phyloP scores from a whole-genome alignment of 2,888 invertebrate genomes.

The Opisthograptis luteolata region DNA sequence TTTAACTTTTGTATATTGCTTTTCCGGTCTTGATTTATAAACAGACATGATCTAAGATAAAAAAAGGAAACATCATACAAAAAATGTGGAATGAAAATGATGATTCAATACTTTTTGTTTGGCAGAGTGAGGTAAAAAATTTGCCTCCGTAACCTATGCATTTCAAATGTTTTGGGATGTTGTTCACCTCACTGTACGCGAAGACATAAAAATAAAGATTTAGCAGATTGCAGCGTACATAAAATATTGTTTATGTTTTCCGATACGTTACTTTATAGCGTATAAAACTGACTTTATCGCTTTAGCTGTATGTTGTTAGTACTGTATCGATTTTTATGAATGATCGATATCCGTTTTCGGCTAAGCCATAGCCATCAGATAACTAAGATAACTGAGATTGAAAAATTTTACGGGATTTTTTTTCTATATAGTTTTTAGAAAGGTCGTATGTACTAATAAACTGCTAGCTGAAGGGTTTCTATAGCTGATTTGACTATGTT shows the following conservation, averaged over 20 bases:
- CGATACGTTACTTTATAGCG: constrained; percentile 72
- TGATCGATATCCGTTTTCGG: constrained; percentile 24
- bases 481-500: no score
- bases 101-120: no score
- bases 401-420: background rate
- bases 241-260: constrained; percentile 80
- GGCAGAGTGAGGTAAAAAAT: no score
- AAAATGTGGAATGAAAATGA: no score
- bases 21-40: no score
- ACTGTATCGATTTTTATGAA: constrained; percentile 55
- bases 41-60: no score
- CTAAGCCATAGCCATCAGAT: constrained; percentile 15
- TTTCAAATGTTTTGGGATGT: background rate
- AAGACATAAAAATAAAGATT: constrained; percentile 73
- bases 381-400: background rate
- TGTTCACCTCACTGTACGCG: constrained; percentile 29
- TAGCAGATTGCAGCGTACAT: constrained; percentile 73
- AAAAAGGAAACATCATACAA: no score
- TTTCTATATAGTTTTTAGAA: no score
- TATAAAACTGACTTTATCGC: constrained; percentile 73
- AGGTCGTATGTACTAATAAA: no score
- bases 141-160: background rate
- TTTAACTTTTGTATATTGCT: no score
- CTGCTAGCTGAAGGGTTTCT: no score
- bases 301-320: constrained; percentile 46